phyloP scores from a whole-genome alignment of 2,888 invertebrate genomes.

The Tortrix viridana region DNA sequence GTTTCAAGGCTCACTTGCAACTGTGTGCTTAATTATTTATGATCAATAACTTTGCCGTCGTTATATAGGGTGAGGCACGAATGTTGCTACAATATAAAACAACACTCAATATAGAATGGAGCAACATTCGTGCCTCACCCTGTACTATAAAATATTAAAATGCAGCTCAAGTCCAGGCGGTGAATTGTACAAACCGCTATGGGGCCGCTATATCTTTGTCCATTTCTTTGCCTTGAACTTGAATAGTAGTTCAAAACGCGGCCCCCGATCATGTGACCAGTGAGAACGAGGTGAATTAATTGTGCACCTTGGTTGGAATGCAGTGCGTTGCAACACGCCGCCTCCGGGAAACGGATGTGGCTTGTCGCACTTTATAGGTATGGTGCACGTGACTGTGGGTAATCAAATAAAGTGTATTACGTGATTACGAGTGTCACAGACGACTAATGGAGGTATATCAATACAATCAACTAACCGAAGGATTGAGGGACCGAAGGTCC shows the following conservation, averaged over 20 bases:
- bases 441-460: too few species aligned
- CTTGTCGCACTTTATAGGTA: slow-evolving; percentile 49
- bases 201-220: too few species aligned
- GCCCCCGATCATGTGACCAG: slow-evolving; percentile 4
- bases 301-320: slow-evolving; percentile 43
- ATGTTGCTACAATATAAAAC: too few species aligned
- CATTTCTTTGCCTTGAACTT: too few species aligned
- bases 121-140: too few species aligned
- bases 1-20: neutral
- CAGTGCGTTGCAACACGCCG: slow-evolving; percentile 47
- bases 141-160: too few species aligned
- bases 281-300: slow-evolving; percentile 12
- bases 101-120: too few species aligned
- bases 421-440: neutral
- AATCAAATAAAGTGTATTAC: slow-evolving; percentile 23
- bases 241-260: neutral
- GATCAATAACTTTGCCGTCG: neutral
- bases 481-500: too few species aligned
- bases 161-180: too few species aligned
- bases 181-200: too few species aligned
- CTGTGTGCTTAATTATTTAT: neutral
- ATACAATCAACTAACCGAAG: too few species aligned
- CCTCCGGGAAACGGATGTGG: slow-evolving; percentile 69
- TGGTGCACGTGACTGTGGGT: slow-evolving; percentile 45
- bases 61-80: neutral